Conservation (phyloP, 2,113 vertebrate species). For the Sprattus sprattus region DNA sequence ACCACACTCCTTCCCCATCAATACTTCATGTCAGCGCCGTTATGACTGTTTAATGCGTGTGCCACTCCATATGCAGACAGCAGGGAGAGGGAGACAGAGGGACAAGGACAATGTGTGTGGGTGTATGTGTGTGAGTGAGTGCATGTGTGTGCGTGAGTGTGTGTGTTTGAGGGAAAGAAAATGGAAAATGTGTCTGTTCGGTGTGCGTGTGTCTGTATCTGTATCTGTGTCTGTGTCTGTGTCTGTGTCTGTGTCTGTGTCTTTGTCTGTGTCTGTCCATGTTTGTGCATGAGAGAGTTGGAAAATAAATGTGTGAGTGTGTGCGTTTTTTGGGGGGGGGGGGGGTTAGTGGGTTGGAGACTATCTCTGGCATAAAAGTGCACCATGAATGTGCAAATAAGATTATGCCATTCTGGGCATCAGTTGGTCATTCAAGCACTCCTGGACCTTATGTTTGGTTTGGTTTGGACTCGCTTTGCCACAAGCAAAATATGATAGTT, state of each 20-base stretch:
- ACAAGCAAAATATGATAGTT: neutral
- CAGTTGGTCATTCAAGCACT: neutral
- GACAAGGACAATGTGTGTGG: neutral
- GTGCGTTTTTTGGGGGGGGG: neutral
- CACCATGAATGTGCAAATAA: constrained; percentile 9
- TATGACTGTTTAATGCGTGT: constrained; percentile 40
- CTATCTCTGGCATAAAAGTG: neutral
- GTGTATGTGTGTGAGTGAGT: neutral
- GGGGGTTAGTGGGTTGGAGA: too few relatives aligned
- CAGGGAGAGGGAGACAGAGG: neutral
- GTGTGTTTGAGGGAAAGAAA: neutral
- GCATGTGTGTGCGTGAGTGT: neutral
- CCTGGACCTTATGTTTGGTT: neutral
- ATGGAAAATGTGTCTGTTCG: neutral
- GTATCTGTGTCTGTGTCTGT: neutral
- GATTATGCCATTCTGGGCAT: neutral
- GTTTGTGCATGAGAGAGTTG: too few relatives aligned
- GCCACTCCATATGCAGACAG: constrained; percentile 13
- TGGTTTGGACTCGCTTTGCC: neutral
- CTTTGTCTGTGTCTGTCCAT: too few relatives aligned
- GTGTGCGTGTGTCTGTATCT: neutral
- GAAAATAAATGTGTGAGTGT: neutral
- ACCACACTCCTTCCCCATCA: constrained; percentile 48
- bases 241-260: neutral
- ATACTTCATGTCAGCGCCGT: constrained; percentile 32